Conservation (phyloP, 2,888 invertebrate species). For the Nasonovia ribisnigri region DNA sequence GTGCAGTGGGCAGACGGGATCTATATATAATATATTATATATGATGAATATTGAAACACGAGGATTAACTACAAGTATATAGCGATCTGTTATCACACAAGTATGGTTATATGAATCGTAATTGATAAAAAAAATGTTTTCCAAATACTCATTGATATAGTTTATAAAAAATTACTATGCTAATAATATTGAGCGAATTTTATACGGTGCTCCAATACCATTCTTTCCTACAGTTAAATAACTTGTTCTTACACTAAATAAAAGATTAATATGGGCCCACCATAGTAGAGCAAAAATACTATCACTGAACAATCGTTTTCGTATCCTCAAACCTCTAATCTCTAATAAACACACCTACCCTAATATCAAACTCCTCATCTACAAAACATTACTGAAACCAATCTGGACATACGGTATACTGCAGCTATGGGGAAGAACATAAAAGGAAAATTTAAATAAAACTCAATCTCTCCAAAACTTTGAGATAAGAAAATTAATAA, state of each 20-base stretch:
- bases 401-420: not conserved
- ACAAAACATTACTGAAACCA: not conserved
- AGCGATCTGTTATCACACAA: not conserved
- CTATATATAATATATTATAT: not conserved
- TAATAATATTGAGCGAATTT: no score
- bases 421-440: no score
- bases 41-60: not conserved
- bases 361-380: not conserved
- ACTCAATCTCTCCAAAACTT: not conserved
- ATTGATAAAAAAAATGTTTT: not conserved
- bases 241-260: no score
- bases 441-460: not conserved
- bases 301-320: not conserved
- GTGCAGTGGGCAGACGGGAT: not conserved
- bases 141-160: no score
- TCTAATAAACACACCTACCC: not conserved
- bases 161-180: no score
- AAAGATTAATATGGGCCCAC: not conserved
- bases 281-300: slow-evolving; percentile 11
- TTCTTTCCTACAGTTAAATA: not conserved
- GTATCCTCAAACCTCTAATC: not conserved
- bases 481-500: not conserved
- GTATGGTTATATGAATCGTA: not conserved
- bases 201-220: not conserved
- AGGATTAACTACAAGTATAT: not conserved